A percentile compares a stretch with the other conserved stretches of the same genome.
phyloP scores from a whole-genome alignment of 2,113 vertebrate species.

The Nibea coibor region DNA sequence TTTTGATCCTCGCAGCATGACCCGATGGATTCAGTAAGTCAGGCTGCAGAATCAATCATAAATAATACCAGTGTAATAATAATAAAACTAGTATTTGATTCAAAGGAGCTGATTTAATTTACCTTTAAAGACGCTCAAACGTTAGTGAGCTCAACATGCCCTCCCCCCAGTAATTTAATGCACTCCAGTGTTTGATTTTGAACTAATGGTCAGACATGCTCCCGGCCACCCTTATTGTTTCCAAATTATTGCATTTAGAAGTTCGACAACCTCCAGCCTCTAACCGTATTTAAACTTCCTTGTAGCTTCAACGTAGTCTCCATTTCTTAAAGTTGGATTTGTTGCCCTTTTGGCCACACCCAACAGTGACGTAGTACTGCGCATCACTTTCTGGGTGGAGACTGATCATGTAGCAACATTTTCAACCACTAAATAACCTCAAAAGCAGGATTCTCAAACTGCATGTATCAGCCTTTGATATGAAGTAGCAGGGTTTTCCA shows the following conservation, averaged over 20 bases:
- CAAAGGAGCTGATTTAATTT: background rate
- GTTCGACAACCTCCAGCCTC: background rate
- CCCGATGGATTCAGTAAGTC: background rate
- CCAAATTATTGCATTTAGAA: background rate
- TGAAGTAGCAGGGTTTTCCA: background rate
- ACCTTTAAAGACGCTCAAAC: background rate
- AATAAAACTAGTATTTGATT: background rate
- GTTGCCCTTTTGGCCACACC: background rate
- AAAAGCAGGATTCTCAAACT: slow-evolving; percentile 10
- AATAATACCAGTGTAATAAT: background rate
- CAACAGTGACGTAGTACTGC: background rate
- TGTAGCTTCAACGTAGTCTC: background rate
- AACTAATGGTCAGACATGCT: background rate
- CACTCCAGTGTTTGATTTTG: background rate
- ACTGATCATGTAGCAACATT: background rate
- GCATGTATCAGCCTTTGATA: slow-evolving; percentile 2
- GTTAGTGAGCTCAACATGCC: background rate
- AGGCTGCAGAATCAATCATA: background rate
- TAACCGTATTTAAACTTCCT: background rate
- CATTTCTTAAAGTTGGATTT: background rate
- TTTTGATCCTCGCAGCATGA: background rate
- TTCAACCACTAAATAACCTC: slow-evolving; percentile 6
- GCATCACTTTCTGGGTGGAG: background rate
- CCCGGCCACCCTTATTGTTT: background rate
- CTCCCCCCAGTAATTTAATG: background rate